Evolutionary conservation across 2,797 vertebrate genomes (phyloP).

Genomic region (Periophthalmus magnuspinnatus): DNA sequence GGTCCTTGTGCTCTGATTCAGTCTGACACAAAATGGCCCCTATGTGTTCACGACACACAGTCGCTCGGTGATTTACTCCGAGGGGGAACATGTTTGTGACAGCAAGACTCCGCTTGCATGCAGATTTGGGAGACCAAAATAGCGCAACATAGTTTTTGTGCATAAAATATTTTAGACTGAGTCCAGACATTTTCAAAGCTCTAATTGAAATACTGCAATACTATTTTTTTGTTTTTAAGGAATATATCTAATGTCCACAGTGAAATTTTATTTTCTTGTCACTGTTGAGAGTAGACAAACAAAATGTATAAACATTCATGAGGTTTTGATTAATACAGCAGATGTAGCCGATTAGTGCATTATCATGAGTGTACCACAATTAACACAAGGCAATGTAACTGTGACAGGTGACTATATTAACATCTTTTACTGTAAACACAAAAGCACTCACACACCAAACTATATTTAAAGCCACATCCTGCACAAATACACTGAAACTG

Average conservation of each 20-base stretch:
- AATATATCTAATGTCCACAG: background rate
- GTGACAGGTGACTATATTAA: background rate
- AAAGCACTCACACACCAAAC: constrained; percentile 9
- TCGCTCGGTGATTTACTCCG: constrained; percentile 41
- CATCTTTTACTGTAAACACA: constrained; percentile 7
- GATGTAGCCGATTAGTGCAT: background rate
- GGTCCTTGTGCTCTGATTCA: constrained; percentile 52
- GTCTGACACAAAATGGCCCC: constrained; percentile 61
- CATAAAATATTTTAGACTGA: background rate
- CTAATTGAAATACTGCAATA: background rate
- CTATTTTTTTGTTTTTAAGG: too few relatives aligned
- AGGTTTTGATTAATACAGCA: background rate
- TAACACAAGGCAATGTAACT: constrained; percentile 1
- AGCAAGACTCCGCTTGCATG: constrained; percentile 48
- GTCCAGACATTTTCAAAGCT: background rate
- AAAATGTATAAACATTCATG: background rate
- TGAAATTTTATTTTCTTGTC: background rate
- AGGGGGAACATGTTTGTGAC: constrained; percentile 46
- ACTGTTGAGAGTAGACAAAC: background rate
- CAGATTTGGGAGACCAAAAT: constrained; percentile 39
- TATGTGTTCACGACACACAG: constrained; percentile 47
- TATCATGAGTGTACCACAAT: background rate
- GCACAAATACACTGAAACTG: constrained; percentile 2
- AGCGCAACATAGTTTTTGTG: constrained; percentile 24
- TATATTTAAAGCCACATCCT: constrained; percentile 6